Evolutionary conservation across 1,140 invertebrate genomes (phyloP).

Genomic region (Magallana angulata): DNA sequence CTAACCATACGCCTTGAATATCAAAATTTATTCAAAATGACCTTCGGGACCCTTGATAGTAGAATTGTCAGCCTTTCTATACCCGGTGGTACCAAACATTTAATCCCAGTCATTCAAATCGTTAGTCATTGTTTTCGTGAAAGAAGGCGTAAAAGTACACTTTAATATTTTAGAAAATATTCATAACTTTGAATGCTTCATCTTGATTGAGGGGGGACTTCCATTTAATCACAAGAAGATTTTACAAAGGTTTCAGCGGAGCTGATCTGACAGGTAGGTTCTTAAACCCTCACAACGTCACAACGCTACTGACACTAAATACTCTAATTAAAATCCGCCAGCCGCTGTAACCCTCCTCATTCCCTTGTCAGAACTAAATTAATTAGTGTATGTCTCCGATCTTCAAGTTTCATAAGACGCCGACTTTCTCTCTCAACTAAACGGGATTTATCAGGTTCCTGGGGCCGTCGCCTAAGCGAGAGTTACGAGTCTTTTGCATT

Average conservation of each 20-base stretch:
- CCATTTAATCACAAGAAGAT: too few relatives aligned
- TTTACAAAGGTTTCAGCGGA: too few relatives aligned
- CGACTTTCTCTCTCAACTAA: background rate
- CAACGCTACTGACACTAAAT: background rate
- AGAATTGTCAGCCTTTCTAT: too few relatives aligned
- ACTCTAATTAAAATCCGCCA: background rate
- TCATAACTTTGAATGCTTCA: background rate
- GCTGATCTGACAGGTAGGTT: too few relatives aligned
- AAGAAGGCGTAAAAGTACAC: too few relatives aligned
- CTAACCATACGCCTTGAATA: too few relatives aligned
- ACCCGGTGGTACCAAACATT: too few relatives aligned
- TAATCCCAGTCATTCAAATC: too few relatives aligned
- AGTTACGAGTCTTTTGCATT: conserved; percentile 7
- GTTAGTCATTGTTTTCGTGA: too few relatives aligned
- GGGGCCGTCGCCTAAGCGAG: background rate
- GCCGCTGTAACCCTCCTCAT: background rate
- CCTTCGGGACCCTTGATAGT: too few relatives aligned
- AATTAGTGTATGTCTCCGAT: background rate
- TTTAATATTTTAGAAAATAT: background rate
- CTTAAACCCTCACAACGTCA: background rate
- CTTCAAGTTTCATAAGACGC: conserved; percentile 3
- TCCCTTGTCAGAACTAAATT: conserved; percentile 1
- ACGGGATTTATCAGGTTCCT: conserved; percentile 5
- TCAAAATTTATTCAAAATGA: too few relatives aligned
- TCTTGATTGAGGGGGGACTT: too few relatives aligned